Evolutionary conservation across 2,113 vertebrate species (phyloP).

Genomic region (Myiozetetes cayanensis): DNA sequence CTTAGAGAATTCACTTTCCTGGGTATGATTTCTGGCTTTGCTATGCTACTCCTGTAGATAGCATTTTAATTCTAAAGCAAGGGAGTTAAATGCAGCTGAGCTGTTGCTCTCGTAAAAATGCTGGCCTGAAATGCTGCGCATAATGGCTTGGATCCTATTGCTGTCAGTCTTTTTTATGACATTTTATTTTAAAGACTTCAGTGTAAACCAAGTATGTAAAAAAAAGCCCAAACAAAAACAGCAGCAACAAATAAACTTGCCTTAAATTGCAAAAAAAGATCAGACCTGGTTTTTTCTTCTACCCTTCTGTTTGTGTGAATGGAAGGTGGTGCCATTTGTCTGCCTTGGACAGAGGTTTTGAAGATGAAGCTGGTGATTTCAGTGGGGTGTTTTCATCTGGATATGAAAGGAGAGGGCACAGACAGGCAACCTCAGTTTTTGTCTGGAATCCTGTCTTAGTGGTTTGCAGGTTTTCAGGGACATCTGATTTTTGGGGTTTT

Average conservation of each 20-base stretch:
- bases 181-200: background rate
- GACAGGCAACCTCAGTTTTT: background rate
- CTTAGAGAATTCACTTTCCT: background rate
- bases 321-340: background rate
- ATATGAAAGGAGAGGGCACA: background rate
- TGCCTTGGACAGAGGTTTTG: background rate
- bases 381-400: background rate
- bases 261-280: background rate
- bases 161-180: background rate
- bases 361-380: background rate
- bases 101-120: background rate
- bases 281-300: background rate
- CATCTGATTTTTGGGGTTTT: background rate
- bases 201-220: background rate
- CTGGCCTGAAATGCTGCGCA: background rate
- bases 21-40: background rate
- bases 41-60: background rate
- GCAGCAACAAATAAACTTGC: background rate
- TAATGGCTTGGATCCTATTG: background rate
- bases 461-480: background rate
- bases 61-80: slow-evolving; percentile 7
- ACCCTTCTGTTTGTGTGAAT: background rate
- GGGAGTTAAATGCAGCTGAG: background rate
- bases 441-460: background rate
- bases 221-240: background rate